Evolutionary conservation across 2,888 invertebrate genomes (phyloP), one percentile per base, ranked within the genome.

Genomic region (Asteroscopus sphinx): DNA sequence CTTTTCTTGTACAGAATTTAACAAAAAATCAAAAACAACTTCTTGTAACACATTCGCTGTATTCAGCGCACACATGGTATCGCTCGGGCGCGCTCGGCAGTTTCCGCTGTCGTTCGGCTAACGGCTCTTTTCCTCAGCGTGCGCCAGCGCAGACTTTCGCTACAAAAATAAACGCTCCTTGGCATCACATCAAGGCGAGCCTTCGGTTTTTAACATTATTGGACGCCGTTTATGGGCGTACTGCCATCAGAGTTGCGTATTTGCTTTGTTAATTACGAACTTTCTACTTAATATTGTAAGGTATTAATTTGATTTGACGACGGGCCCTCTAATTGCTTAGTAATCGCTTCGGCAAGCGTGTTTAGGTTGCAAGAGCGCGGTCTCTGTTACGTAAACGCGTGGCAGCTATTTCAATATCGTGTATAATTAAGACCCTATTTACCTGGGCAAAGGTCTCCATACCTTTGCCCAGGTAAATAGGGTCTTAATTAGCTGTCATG

Each of bases 161-260:
- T 92, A 91, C 90, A 89, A 90, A 93, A 93, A 93, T 93, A 93
- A 92, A 92, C 83, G 86, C 88, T 92, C 92, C 92, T 93, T 93
- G 93, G 93, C 93, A 93, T 83, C 88, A 84, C 83, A 92, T 87
- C 93, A 93, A 93, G 89, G 87, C 89, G 87, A 93, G 92, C 92
- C 92, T 93, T 92, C 90, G 90, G 70, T 82, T 87, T 85, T 84
- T 87, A 88, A 87, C 82, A 82, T 82, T 87, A 88, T 87, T 85
- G 81, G 67, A 80, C 69, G 72, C 80, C 81, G 81, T 90, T 90
- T 92, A 92, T 92, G 88, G 90, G 88, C 91, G 87, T 87, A 77
- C 75, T 73, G 77, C 66, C 76, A 76, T 68, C 13, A 13, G 52
- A n/a, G 54, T 61, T 54, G 48, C 48, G 55, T 61, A 63, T 65